These are phyloP conservation scores for Rhabdomys pumilio DNA, from an alignment of 2,797 vertebrate species.

Conservation along the genomic window DNA sequence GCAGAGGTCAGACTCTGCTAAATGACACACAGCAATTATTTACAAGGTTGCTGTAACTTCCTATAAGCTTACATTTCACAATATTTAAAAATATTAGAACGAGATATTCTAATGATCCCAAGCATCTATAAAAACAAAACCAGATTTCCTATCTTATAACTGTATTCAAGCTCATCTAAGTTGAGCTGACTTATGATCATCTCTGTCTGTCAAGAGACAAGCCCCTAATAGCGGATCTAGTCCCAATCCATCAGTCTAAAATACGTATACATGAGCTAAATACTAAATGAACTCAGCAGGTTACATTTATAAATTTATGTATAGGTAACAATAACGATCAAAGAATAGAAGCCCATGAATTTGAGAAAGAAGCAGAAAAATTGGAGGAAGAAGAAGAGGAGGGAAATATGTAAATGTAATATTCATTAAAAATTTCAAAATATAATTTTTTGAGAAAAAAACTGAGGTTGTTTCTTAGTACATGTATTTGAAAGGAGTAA, in stretches of 20 bases:
- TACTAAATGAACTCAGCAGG: neutral
- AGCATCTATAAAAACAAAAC: neutral
- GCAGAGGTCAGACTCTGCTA: neutral
- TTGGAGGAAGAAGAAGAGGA: neutral
- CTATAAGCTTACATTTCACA: slow-evolving; percentile 12
- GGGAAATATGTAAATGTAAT: neutral
- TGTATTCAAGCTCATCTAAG: neutral
- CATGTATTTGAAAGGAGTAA: neutral
- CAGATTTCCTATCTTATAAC: neutral
- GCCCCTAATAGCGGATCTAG: neutral
- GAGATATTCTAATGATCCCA: slow-evolving; percentile 23
- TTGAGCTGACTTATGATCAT: neutral
- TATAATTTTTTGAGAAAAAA: neutral
- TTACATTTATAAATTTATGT: neutral
- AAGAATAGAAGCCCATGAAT: neutral
- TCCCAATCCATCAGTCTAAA: neutral
- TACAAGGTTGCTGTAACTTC: slow-evolving; percentile 5
- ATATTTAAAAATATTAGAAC: slow-evolving; percentile 7
- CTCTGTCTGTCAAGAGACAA: neutral
- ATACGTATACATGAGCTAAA: neutral
- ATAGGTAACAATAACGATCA: neutral
- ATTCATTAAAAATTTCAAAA: neutral
- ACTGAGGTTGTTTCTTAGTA: neutral
- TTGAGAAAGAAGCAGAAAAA: neutral
- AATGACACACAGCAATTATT: neutral